Evolutionary conservation across 2,888 invertebrate genomes (phyloP), one percentile per base, ranked within the genome.

Genomic region (Ochropleura leucogaster): DNA sequence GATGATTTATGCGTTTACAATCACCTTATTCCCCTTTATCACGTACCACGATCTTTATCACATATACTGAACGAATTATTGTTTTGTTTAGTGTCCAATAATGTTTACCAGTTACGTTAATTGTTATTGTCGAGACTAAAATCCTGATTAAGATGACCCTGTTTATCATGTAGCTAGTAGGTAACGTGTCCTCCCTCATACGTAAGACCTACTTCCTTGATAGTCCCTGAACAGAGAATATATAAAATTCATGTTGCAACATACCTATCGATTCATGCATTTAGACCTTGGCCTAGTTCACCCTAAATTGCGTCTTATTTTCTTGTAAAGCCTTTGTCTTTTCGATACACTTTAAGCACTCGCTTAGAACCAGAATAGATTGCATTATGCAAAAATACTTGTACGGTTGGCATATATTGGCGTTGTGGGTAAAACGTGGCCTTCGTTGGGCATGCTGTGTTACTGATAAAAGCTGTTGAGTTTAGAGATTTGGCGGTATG

Each of bases 261-360:
- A 70, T 72, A 57, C 74, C 78, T 74, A 88, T 85, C 82, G 86
- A 88, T 88, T 83, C 62, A 53, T 80, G 71, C 77, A 88, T 85
- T 82, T 77, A 80, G 81, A 57, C 86, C 88, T 79, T 88, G 88
- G 82, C 86, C 88, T 84, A 85, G 75, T 69, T 86, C 12, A 49
- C 49, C 42, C 57, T 60, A 79, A 83, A 75, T 79, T 74, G 72
- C 68, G 65, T 63, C 65, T 77, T 59, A 72, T 10, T 60, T 64
- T 62, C 72, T 77, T 85, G 68, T 40, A 77, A 75, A 73, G 42
- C 44, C 40, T 77, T 77, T 78, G 76, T 84, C 72, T 76, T 73
- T 57, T 59, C 69, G 40, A 78, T 75, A 79, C 71, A 60, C 72
- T 70, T 67, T 47, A 40, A n/a, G 42, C 67, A 73, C 63, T 69